These are phyloP conservation scores for Corydoras maculifer DNA, from an alignment of 2,113 vertebrate species.

Conservation along the genomic window DNA sequence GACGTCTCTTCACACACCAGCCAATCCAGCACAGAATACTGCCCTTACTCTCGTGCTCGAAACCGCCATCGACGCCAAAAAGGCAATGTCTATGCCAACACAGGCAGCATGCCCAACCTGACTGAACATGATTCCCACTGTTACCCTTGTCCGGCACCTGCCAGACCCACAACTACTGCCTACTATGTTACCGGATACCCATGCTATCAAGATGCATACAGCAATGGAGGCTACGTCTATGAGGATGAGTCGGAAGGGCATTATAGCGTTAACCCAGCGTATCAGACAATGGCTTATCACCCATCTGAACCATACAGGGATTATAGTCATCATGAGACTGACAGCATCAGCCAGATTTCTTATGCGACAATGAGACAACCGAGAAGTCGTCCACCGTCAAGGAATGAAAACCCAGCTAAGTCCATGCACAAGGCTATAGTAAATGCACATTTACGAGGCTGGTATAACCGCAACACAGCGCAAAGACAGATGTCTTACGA, in stretches of 20 bases:
- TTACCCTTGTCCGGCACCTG: slow-evolving; percentile 60
- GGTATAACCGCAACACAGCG: slow-evolving; percentile 86
- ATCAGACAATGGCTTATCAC: slow-evolving; percentile 63
- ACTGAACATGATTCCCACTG: slow-evolving; percentile 74
- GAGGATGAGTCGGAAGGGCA: slow-evolving; percentile 87
- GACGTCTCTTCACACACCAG: slow-evolving; percentile 94
- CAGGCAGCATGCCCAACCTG: slow-evolving; percentile 95
- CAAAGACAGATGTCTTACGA: slow-evolving; percentile 76
- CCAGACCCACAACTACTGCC: slow-evolving; percentile 69
- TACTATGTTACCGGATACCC: slow-evolving; percentile 83
- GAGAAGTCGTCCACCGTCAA: slow-evolving; percentile 66
- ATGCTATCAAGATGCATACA: slow-evolving; percentile 64
- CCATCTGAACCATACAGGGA: slow-evolving; percentile 66
- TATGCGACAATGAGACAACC: slow-evolving; percentile 86
- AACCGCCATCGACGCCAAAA: slow-evolving; percentile 75
- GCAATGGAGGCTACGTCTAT: slow-evolving; percentile 71
- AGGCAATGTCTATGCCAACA: slow-evolving; percentile 72
- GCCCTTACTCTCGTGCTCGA: slow-evolving; percentile 66
- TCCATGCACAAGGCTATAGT: slow-evolving; percentile 84
- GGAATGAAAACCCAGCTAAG: slow-evolving; percentile 72
- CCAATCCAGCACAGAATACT: slow-evolving; percentile 88
- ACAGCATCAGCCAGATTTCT: slow-evolving; percentile 72
- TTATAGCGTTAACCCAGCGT: slow-evolving; percentile 81
- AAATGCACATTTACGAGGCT: slow-evolving; percentile 85
- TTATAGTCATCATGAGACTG: slow-evolving; percentile 71